These are phyloP conservation scores for Atopsyche davidsoni DNA, from an alignment of 1,140 invertebrate genomes.

Conservation along the genomic window DNA sequence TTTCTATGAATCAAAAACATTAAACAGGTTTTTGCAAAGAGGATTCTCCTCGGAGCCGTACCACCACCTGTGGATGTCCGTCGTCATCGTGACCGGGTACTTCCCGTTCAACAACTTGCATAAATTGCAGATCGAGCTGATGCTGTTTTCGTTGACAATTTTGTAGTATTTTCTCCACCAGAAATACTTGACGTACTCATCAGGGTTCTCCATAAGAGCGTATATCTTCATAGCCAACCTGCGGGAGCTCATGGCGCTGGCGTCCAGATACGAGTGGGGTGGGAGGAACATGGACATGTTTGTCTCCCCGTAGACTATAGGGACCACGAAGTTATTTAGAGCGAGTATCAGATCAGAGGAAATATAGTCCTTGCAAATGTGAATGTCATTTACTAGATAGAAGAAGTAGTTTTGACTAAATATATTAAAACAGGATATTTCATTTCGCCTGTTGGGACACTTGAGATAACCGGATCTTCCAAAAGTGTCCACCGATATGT, in stretches of 20 bases:
- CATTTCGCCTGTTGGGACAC: constrained; percentile 33
- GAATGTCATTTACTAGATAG: constrained; percentile 60
- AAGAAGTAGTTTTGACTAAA: constrained; percentile 53
- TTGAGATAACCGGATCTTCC: constrained; percentile 50
- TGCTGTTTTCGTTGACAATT: too few relatives aligned
- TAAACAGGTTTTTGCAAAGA: too few relatives aligned
- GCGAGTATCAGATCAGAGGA: constrained; percentile 53
- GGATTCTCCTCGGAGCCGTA: constrained; percentile 4
- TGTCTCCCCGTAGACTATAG: constrained; percentile 51
- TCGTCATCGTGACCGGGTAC: not conserved
- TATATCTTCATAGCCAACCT: constrained; percentile 49
- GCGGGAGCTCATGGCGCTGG: constrained; percentile 46
- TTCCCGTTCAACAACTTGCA: constrained; percentile 6
- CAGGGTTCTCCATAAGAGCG: constrained; percentile 39
- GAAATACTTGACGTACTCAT: constrained; percentile 47
- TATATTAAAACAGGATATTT: constrained; percentile 37
- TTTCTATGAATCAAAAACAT: too few relatives aligned
- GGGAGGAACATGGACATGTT: constrained; percentile 50
- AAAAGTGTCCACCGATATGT: constrained; percentile 59
- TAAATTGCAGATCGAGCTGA: constrained; percentile 10
- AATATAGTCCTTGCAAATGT: constrained; percentile 49
- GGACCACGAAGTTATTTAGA: constrained; percentile 41
- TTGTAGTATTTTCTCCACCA: constrained; percentile 41
- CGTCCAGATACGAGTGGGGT: constrained; percentile 54
- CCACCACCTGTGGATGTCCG: constrained; percentile 14